Conservation (phyloP, 2,888 invertebrate species). For the Arge pagana region DNA sequence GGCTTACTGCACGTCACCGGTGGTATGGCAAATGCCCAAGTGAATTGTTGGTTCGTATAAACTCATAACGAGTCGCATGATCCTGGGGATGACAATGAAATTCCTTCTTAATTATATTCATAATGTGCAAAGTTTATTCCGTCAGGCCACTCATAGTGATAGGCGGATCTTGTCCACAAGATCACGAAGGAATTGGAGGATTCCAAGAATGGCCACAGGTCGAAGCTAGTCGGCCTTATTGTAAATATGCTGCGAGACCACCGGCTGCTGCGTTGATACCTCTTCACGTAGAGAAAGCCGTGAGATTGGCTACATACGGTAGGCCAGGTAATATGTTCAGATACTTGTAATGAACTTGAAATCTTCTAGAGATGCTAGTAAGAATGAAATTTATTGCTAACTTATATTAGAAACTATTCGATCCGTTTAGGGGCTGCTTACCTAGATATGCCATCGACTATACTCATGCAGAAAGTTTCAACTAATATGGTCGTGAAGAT, state of each 20-base stretch:
- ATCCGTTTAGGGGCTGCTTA: constrained; percentile 68
- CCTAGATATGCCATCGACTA: constrained; percentile 89
- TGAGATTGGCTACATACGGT: constrained; percentile 81
- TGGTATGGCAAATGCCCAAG: constrained; percentile 96
- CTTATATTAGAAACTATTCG: neutral
- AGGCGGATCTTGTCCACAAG: constrained; percentile 88
- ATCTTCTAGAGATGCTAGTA: neutral
- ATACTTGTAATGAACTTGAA: neutral
- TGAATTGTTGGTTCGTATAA: constrained; percentile 80
- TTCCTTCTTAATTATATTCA: constrained; percentile 13
- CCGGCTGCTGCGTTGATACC: constrained; percentile 83
- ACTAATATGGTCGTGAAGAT: constrained; percentile 46
- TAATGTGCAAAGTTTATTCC: constrained; percentile 22
- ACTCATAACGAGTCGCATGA: neutral
- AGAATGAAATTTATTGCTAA: no score
- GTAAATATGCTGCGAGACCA: constrained; percentile 90
- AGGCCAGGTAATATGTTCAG: constrained; percentile 70
- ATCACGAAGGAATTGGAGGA: constrained; percentile 94
- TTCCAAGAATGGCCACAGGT: constrained; percentile 96
- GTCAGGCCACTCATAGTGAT: constrained; percentile 84
- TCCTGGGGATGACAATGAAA: neutral
- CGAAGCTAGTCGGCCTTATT: constrained; percentile 84
- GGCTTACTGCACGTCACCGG: constrained; percentile 90
- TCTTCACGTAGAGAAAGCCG: constrained; percentile 89
- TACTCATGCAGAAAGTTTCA: constrained; percentile 64